Percentiles rank a stretch among this genome's conserved stretches.
phyloP scores from a whole-genome alignment of 2,113 vertebrate species.

The Propithecus coquereli region DNA sequence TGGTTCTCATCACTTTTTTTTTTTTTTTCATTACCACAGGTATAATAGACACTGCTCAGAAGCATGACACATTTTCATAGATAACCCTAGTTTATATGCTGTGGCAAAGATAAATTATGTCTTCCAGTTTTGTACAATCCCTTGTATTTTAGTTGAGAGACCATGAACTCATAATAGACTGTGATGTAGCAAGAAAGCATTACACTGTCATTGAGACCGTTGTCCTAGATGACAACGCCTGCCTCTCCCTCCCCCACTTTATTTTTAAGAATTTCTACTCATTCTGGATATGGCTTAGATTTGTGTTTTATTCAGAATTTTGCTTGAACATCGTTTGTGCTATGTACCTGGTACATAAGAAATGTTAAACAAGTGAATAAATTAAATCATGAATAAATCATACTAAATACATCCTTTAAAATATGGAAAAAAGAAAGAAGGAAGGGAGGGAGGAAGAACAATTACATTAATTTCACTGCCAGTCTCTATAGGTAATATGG shows the following conservation, averaged over 20 bases:
- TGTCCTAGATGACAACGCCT: neutral
- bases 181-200: neutral
- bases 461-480: neutral
- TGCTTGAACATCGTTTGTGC: neutral
- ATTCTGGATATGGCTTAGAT: neutral
- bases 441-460: neutral
- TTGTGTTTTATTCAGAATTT: neutral
- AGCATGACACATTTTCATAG: neutral
- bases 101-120: neutral
- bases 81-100: neutral
- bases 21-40: neutral
- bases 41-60: neutral
- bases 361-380: neutral
- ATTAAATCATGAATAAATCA: neutral
- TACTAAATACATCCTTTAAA: neutral
- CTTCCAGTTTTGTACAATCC: neutral
- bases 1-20: neutral
- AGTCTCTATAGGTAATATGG: neutral
- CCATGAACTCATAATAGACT: neutral
- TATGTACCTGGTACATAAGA: neutral
- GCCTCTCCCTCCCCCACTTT: fast-evolving
- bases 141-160: neutral
- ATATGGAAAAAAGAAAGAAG: neutral
- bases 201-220: too few relatives aligned
- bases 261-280: neutral